Conservation (phyloP, 1,140 invertebrate species). For the Drosophila suzukii region DNA sequence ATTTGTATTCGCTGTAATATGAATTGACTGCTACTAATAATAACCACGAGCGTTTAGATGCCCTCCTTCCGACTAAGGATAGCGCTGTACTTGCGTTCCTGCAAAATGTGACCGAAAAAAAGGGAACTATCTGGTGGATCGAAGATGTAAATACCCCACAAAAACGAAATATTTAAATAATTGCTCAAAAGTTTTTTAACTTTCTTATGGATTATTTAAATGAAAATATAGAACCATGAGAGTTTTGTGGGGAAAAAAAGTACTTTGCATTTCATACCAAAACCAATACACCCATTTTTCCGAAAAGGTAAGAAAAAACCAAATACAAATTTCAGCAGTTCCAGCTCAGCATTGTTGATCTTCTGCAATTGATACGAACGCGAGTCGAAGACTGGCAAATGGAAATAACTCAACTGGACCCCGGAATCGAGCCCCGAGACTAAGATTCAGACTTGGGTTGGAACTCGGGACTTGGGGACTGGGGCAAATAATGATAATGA, state of each 20-base stretch:
- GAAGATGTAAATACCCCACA: background rate
- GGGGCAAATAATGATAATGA: conserved; percentile 74
- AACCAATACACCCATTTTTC: background rate
- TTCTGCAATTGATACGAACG: conserved; percentile 61
- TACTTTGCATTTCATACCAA: background rate
- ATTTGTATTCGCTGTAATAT: conserved; percentile 77
- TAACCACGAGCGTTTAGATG: conserved; percentile 66
- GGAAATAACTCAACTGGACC: conserved; percentile 63
- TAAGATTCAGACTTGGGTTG: conserved; percentile 7
- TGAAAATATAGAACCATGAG: background rate
- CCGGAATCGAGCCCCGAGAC: conserved; percentile 13
- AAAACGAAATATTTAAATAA: background rate
- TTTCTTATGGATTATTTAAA: too few species aligned
- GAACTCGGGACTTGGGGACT: conserved; percentile 37
- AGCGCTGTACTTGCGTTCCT: conserved; percentile 13
- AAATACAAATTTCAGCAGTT: conserved; percentile 59
- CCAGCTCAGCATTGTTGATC: conserved; percentile 47
- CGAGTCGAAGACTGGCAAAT: conserved; percentile 56
- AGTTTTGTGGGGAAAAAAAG: background rate
- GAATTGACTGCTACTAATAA: conserved; percentile 79
- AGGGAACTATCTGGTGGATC: background rate
- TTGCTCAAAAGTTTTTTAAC: too few species aligned
- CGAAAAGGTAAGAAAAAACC: background rate
- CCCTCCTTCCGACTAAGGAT: conserved; percentile 25
- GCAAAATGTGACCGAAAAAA: conserved; percentile 42